Evolutionary conservation across 2,797 vertebrate genomes (phyloP).

Genomic region (Silurus lanzhouensis): DNA sequence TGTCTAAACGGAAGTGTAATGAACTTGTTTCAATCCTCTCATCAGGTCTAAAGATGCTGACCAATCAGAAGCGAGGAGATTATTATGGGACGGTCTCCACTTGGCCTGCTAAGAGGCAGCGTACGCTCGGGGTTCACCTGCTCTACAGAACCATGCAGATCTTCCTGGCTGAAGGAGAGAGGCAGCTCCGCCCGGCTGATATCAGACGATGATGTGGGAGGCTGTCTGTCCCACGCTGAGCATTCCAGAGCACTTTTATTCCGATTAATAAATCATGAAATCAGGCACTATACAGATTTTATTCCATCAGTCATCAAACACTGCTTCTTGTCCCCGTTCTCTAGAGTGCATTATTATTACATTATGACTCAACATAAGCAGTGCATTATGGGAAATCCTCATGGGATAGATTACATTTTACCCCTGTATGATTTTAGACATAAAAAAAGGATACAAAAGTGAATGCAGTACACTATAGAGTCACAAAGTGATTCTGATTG

Average conservation of each 20-base stretch:
- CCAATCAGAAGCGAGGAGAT: constrained; percentile 86
- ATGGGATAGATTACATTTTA: neutral
- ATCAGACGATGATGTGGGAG: constrained; percentile 61
- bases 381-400: neutral
- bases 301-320: neutral
- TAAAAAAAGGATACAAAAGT: neutral
- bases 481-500: neutral
- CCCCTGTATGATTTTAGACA: neutral
- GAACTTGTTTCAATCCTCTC: neutral
- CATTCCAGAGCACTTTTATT: neutral
- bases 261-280: neutral
- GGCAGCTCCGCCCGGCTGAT: constrained; percentile 83
- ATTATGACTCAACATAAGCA: neutral
- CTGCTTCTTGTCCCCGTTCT: neutral
- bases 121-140: constrained; percentile 80
- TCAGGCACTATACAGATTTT: neutral
- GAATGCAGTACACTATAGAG: neutral
- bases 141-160: constrained; percentile 84
- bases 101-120: constrained; percentile 75
- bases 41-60: constrained; percentile 84
- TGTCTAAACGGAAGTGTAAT: neutral
- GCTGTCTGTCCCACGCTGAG: neutral
- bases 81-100: constrained; percentile 81
- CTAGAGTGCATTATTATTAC: neutral
- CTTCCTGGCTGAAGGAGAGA: constrained; percentile 88